Percentiles rank a stretch among this genome's conserved stretches.
phyloP scores from a whole-genome alignment of 2,888 invertebrate species.

The Caradrina clavipalpis region DNA sequence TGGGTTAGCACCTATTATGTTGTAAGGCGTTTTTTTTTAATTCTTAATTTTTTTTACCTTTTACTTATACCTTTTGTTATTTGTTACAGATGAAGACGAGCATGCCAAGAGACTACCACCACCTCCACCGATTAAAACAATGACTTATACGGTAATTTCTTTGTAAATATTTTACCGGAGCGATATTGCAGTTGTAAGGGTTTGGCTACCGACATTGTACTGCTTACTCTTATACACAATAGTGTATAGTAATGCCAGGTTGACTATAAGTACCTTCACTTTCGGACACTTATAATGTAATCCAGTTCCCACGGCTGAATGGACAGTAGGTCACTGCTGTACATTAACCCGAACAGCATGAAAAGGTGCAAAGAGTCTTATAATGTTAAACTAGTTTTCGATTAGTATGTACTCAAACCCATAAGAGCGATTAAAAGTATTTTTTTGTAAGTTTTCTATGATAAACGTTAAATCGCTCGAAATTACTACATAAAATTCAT shows the following conservation, averaged over 20 bases:
- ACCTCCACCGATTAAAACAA: constrained; percentile 94
- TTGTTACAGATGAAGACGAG: constrained; percentile 92
- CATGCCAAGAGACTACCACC: constrained; percentile 92
- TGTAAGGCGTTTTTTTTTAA: constrained; percentile 57
- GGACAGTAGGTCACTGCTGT: constrained; percentile 26
- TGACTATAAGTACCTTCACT: constrained; percentile 40
- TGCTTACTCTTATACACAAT: constrained; percentile 15
- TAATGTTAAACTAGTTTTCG: background rate
- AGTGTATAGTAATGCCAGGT: constrained; percentile 15
- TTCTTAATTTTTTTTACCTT: too few relatives aligned
- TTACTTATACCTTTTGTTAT: constrained; percentile 26
- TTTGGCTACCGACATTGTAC: constrained; percentile 4
- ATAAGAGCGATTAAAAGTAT: too few relatives aligned
- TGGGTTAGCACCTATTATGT: constrained; percentile 37
- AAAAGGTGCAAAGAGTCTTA: constrained; percentile 7
- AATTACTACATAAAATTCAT: too few relatives aligned
- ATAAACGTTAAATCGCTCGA: too few relatives aligned
- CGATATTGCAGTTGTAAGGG: background rate
- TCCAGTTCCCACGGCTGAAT: constrained; percentile 38
- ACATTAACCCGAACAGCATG: constrained; percentile 25
- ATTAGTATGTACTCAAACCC: background rate
- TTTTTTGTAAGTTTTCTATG: too few relatives aligned
- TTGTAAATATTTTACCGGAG: constrained; percentile 2
- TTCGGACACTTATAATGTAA: constrained; percentile 34
- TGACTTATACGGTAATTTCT: constrained; percentile 94